Percentiles rank a stretch among this genome's conserved stretches.
Conservation (phyloP, 2,113 vertebrate genomes). For the Cariama cristata region DNA sequence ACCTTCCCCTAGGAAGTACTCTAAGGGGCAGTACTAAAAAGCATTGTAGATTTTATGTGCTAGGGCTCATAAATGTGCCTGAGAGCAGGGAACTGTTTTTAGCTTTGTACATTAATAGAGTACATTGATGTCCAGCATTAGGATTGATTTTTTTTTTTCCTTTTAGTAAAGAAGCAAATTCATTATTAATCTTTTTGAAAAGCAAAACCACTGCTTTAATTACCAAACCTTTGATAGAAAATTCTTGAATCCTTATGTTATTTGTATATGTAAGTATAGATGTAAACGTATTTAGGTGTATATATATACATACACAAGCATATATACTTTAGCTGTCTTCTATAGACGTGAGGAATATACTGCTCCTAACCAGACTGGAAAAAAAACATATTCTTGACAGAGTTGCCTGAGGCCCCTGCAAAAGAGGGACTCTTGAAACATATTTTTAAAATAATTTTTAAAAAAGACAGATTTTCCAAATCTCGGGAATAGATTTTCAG, state of each 20-base stretch:
- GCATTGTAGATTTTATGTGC: background rate
- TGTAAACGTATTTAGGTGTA: constrained; percentile 6
- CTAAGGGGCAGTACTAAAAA: background rate
- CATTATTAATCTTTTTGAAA: background rate
- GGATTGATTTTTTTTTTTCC: background rate
- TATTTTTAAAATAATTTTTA: constrained; percentile 1
- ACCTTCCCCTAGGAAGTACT: background rate
- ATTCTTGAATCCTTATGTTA: constrained; percentile 5
- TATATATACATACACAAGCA: background rate
- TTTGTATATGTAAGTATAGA: background rate
- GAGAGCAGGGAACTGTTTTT: background rate
- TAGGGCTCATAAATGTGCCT: background rate
- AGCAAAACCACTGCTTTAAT: background rate
- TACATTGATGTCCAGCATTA: background rate
- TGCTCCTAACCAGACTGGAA: constrained; percentile 2
- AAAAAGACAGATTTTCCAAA: constrained; percentile 33
- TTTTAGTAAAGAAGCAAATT: background rate
- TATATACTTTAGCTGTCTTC: background rate
- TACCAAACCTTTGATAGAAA: background rate
- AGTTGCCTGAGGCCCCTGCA: constrained; percentile 33
- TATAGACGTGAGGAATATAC: background rate
- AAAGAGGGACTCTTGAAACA: constrained; percentile 15
- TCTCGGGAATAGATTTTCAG: constrained; percentile 62
- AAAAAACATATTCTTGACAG: background rate
- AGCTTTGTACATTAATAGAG: background rate